Evolutionary conservation across 2,113 vertebrate species (phyloP).

Genomic region (Calyptommatus sinebrachiatus): DNA sequence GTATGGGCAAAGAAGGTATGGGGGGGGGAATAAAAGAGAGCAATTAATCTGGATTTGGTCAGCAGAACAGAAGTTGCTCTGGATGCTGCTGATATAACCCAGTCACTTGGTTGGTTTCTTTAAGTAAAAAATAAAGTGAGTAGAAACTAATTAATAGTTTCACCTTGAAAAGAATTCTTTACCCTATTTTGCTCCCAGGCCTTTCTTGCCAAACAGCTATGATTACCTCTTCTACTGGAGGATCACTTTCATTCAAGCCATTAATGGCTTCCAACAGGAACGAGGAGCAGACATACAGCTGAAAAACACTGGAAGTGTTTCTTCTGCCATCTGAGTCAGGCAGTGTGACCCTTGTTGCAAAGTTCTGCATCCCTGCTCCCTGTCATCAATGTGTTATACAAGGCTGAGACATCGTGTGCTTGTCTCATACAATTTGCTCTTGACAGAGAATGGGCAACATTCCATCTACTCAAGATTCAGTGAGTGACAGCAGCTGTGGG

Average conservation of each 20-base stretch:
- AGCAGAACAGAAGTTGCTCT: not conserved
- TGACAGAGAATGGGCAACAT: constrained; percentile 5
- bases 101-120: not conserved
- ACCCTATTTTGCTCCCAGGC: not conserved
- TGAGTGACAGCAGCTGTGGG: not conserved
- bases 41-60: not conserved
- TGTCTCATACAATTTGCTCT: constrained; percentile 16
- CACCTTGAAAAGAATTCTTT: not conserved
- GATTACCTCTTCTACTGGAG: not conserved
- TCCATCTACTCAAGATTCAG: not conserved
- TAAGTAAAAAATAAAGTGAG: not conserved
- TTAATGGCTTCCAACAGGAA: not conserved
- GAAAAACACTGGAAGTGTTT: not conserved
- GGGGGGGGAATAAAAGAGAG: no score
- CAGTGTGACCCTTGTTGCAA: not conserved
- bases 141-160: not conserved
- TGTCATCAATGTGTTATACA: constrained; percentile 7
- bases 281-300: not conserved
- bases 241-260: not conserved
- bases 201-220: not conserved
- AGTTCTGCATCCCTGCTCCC: constrained; percentile 17
- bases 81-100: not conserved
- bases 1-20: no score
- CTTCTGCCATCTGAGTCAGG: not conserved
- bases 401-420: constrained; percentile 4